Base-by-base conservation (phyloP, 2,888 invertebrate species). In the Epinotia bilunana region DNA sequence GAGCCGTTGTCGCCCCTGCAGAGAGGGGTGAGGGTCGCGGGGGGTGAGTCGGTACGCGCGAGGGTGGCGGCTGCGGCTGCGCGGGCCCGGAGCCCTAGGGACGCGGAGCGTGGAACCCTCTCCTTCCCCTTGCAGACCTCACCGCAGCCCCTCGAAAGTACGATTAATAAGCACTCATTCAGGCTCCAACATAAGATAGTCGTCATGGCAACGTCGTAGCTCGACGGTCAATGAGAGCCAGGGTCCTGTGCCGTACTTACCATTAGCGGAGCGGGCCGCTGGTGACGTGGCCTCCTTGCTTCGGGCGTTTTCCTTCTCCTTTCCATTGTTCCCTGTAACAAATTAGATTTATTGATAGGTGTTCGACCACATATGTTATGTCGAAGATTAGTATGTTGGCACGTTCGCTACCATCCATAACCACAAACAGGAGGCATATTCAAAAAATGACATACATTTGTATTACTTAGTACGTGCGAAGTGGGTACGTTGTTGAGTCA, bases 281-380 rank as follows among this genome's bases (percentile, higher is more conserved):
- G 96, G 96, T 73, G 96, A 96, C 76, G 96, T 95, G 80, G 95
- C 95, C 87, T 97, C 97, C 91, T 96, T 96, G 88, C 94, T 95
- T 90, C 95, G 95, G 88, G 96, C 95, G 80, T 94, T 94, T 86
- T 94, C 94, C 84, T 93, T 94, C 89, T 96, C 96, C 90, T 96
- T 97, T 85, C 95, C 95, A 90, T 95, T 96, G 94, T 96, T 96
- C 91, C 97, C 97, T 97, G 94, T 77, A 95, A 95, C 92, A 94
- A 88, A 87, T 79, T 77, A 74, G 62, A 33, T 13, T 60, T 33
- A 33, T 49, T 53, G 53, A 53, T 39, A 68, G 4, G 39, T 55
- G 16, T 53, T 11, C 12, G 53, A 53, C 39, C 39, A 39, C 9
- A 39, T 39, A 53, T 7, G 3, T 16, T 53, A 53, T 53, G n/a